Evolutionary conservation across 2,888 invertebrate species (phyloP).

Genomic region (Lucinisca nassula): DNA sequence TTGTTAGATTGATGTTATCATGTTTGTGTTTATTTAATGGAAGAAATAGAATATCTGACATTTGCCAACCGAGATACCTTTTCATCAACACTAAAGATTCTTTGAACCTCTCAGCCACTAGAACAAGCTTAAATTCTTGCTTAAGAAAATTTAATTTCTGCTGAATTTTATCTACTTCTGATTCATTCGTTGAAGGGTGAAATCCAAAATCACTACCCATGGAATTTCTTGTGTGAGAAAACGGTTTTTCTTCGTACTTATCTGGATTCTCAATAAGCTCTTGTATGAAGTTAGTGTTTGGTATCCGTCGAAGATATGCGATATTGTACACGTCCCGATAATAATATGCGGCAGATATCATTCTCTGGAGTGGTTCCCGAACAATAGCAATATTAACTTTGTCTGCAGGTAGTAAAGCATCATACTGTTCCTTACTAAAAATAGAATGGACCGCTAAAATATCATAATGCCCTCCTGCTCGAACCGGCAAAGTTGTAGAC

Average conservation of each 20-base stretch:
- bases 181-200: neutral
- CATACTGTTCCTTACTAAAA: conserved; percentile 49
- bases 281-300: conserved; percentile 36
- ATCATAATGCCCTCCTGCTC: conserved; percentile 41
- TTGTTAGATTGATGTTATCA: neutral
- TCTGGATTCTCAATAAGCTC: conserved; percentile 34
- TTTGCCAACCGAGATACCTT: conserved; percentile 40
- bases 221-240: conserved; percentile 54
- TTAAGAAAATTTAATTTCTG: neutral
- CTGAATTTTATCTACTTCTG: conserved; percentile 6
- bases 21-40: conserved; percentile 38
- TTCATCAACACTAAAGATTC: conserved; percentile 52
- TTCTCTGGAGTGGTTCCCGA: conserved; percentile 66
- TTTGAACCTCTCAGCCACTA: conserved; percentile 52
- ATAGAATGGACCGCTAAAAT: conserved; percentile 68
- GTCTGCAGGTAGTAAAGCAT: conserved; percentile 52
- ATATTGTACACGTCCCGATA: conserved; percentile 40
- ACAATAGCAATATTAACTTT: conserved; percentile 65
- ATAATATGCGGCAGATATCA: conserved; percentile 61
- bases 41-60: conserved; percentile 44
- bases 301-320: conserved; percentile 17
- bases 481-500: conserved; percentile 26
- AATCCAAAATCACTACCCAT: conserved; percentile 62
- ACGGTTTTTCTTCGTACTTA: conserved; percentile 31
- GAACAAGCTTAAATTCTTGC: conserved; percentile 40